Percentiles rank a stretch among this genome's conserved stretches.
These are phyloP conservation scores for Pristionchus maxplancki DNA, from an alignment of 2,888 invertebrate genomes.

Conservation along the genomic window DNA sequence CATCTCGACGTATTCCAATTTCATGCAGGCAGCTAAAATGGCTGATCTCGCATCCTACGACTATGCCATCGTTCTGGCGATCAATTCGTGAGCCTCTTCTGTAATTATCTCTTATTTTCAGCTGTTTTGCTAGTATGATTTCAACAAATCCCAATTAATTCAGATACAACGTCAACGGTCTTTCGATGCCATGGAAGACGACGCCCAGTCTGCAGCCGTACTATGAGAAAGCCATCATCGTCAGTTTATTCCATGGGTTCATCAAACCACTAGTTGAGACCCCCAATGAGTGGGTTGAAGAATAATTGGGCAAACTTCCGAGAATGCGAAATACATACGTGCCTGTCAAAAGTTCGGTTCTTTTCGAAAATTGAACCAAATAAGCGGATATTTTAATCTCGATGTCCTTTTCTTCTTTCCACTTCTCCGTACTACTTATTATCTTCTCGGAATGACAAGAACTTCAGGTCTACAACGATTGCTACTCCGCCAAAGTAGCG, in stretches of 20 bases:
- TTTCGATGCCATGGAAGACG: not conserved
- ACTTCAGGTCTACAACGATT: conserved; percentile 27
- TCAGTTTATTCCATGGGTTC: not conserved
- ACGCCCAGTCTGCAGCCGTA: not conserved
- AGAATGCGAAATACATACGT: no score
- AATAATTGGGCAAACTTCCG: no score
- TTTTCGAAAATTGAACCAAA: no score
- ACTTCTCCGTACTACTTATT: not conserved
- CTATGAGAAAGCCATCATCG: not conserved
- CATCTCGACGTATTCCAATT: not conserved
- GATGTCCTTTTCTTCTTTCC: no score
- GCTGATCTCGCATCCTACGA: not conserved
- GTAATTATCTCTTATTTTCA: not conserved
- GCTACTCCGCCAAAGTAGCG: not conserved
- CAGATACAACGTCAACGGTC: conserved; percentile 33
- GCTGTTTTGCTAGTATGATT: not conserved
- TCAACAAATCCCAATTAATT: not conserved
- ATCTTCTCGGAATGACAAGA: not conserved
- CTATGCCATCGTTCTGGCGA: conserved; percentile 11
- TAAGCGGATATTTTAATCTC: no score
- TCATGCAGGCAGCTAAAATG: not conserved
- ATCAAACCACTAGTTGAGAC: no score
- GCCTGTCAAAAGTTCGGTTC: no score
- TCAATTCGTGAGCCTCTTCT: not conserved
- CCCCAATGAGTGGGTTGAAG: no score